Percentiles rank a stretch among this genome's conserved stretches.
phyloP scores from a whole-genome alignment of 2,888 invertebrate species.

The Siphlonurus alternatus region DNA sequence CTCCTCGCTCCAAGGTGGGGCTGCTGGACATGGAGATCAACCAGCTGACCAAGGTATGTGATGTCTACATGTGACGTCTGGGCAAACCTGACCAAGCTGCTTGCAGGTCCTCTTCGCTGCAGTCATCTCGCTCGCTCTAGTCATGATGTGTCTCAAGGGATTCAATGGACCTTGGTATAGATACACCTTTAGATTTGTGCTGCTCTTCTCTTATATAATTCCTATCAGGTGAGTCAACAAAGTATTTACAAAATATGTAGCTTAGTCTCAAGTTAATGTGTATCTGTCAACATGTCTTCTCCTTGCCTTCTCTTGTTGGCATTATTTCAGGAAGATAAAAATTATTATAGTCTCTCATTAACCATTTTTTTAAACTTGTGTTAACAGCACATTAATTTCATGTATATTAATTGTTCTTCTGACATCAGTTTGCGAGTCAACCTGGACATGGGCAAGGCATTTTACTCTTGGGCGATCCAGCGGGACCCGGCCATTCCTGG shows the following conservation, averaged over 20 bases:
- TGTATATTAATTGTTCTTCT: slow-evolving; percentile 8
- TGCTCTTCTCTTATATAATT: slow-evolving; percentile 97
- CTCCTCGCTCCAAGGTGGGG: slow-evolving; percentile 91
- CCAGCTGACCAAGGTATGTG: slow-evolving; percentile 69
- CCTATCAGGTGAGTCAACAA: slow-evolving; percentile 60
- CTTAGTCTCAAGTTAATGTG: not conserved
- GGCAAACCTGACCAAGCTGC: not conserved
- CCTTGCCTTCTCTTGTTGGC: slow-evolving; percentile 7
- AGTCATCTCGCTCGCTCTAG: slow-evolving; percentile 73
- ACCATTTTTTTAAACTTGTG: not conserved
- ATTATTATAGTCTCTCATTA: not conserved
- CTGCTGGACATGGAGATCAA: slow-evolving; percentile 92
- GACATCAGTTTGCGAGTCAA: slow-evolving; percentile 94
- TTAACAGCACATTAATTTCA: not conserved
- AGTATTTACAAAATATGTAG: not conserved
- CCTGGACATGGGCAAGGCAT: slow-evolving; percentile 95
- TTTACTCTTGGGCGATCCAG: slow-evolving; percentile 94
- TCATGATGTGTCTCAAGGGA: slow-evolving; percentile 94
- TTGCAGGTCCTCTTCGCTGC: slow-evolving; percentile 65
- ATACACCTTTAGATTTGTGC: slow-evolving; percentile 90
- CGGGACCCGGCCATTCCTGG: slow-evolving; percentile 83
- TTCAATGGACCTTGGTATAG: slow-evolving; percentile 92
- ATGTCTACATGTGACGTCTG: not conserved
- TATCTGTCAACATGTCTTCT: not conserved
- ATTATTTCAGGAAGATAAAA: not conserved